phyloP scores from a whole-genome alignment of 2,888 invertebrate genomes.

The Eupithecia dodoneata region DNA sequence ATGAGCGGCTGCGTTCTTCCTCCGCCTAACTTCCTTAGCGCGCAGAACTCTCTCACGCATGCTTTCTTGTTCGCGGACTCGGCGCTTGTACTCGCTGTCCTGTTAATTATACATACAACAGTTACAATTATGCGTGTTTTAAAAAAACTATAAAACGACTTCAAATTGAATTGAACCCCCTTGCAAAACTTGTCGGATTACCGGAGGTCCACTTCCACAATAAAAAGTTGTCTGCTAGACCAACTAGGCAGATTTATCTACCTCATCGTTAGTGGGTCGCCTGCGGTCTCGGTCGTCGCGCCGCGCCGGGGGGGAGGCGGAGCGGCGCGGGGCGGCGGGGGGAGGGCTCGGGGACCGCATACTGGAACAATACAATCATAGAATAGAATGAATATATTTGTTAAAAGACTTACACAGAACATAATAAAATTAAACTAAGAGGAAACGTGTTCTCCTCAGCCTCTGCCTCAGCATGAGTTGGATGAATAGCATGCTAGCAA shows the following conservation, averaged over 20 bases:
- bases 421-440: too few species aligned
- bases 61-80: conserved; percentile 74
- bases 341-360: conserved; percentile 60
- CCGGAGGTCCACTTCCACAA: too few species aligned
- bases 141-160: too few species aligned
- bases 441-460: too few species aligned
- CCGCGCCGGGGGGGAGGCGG: conserved; percentile 41
- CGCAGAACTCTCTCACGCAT: conserved; percentile 72
- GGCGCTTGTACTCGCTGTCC: conserved; percentile 74
- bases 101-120: conserved; percentile 39
- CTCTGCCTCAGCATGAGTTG: too few species aligned
- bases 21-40: conserved; percentile 74
- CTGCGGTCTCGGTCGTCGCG: conserved; percentile 10
- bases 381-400: too few species aligned
- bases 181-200: too few species aligned
- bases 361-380: conserved; percentile 44
- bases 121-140: too few species aligned
- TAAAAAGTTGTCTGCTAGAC: too few species aligned
- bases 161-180: too few species aligned
- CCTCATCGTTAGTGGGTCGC: conserved; percentile 24
- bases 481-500: too few species aligned
- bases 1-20: conserved; percentile 68
- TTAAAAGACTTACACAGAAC: too few species aligned
- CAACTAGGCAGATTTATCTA: background rate
- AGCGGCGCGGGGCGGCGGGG: conserved; percentile 45